Conservation (phyloP, 2,113 vertebrate species). For the Eurypyga helias region DNA sequence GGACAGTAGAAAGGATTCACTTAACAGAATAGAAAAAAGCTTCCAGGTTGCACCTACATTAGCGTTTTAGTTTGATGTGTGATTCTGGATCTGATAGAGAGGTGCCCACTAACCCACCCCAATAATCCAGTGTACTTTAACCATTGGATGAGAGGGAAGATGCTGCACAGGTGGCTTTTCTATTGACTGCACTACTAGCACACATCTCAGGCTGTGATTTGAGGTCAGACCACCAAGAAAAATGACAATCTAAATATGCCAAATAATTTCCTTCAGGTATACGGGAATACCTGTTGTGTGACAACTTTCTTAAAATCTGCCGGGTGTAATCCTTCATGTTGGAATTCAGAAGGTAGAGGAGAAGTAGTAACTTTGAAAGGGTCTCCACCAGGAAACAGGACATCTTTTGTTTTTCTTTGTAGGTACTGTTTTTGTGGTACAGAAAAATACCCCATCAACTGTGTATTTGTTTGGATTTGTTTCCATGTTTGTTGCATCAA, state of each 20-base stretch:
- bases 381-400: neutral
- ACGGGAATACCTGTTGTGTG: neutral
- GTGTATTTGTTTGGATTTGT: slow-evolving; percentile 63
- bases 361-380: neutral
- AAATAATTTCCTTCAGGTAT: neutral
- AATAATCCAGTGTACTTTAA: neutral
- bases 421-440: slow-evolving; percentile 23
- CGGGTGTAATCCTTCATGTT: neutral
- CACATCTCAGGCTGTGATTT: neutral
- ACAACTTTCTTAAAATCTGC: neutral
- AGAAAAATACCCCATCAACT: neutral
- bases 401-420: slow-evolving; percentile 19
- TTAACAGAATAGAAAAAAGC: neutral
- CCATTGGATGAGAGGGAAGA: neutral
- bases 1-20: neutral
- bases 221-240: neutral
- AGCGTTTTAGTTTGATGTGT: neutral
- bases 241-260: neutral
- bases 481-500: slow-evolving; percentile 58
- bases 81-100: neutral
- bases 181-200: neutral
- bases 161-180: neutral
- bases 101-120: no score
- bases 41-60: neutral
- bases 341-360: neutral